phyloP scores from a whole-genome alignment of 2,888 invertebrate genomes.

The Scelioninae gen. 1 region DNA sequence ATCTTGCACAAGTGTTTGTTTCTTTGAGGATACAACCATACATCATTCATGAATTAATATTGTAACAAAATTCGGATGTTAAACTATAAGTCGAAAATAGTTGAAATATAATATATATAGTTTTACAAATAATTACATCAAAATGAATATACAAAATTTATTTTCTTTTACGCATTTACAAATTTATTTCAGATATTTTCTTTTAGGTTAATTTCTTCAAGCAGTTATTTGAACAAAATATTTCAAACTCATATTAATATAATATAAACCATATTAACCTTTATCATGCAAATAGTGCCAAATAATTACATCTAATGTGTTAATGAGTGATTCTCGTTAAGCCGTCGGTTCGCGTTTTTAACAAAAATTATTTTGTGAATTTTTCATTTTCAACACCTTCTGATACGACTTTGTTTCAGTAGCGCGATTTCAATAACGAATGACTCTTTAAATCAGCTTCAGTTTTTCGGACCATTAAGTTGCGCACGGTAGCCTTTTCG shows the following conservation, averaged over 20 bases:
- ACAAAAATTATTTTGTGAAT: neutral
- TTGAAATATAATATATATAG: no score
- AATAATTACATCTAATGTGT: neutral
- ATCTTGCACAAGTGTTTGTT: neutral
- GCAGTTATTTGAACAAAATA: no score
- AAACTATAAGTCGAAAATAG: no score
- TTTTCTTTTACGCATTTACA: no score
- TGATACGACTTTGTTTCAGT: slow-evolving; percentile 50
- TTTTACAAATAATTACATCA: no score
- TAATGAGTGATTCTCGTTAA: slow-evolving; percentile 1
- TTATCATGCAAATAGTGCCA: no score
- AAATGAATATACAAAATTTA: no score
- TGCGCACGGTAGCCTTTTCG: slow-evolving; percentile 57
- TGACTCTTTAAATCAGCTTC: slow-evolving; percentile 54
- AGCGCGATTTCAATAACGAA: slow-evolving; percentile 56
- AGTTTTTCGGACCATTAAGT: slow-evolving; percentile 54
- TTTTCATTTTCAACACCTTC: slow-evolving; percentile 21
- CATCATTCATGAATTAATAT: neutral
- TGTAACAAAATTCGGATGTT: neutral
- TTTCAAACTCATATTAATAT: no score
- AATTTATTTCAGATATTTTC: no score
- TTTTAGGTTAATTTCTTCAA: no score
- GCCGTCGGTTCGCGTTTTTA: slow-evolving; percentile 3
- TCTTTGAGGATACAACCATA: neutral
- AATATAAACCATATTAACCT: no score